Evolutionary conservation across 2,797 vertebrate species (phyloP).

Genomic region (Glyptemys insculpta): DNA sequence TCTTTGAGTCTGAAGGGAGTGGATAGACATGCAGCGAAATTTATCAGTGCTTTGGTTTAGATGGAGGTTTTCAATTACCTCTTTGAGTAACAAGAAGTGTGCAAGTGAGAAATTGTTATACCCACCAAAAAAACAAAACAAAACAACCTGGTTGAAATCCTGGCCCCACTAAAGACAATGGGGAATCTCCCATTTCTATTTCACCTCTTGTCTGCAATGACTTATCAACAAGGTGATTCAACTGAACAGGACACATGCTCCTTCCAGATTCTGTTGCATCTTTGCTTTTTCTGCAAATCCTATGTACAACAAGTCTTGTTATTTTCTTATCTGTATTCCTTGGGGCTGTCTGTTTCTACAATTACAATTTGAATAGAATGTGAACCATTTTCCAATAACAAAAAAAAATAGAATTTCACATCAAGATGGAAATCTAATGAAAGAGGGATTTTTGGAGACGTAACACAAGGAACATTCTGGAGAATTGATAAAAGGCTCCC

Average conservation of each 20-base stretch:
- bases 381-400: constrained; percentile 11
- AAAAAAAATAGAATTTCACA: constrained; percentile 7
- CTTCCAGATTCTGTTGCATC: constrained; percentile 18
- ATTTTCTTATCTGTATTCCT: neutral
- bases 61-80: neutral
- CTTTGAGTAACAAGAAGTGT: neutral
- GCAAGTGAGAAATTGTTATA: neutral
- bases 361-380: neutral
- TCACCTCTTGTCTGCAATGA: neutral
- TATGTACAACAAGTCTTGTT: neutral
- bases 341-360: neutral
- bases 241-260: neutral
- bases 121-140: neutral
- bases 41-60: neutral
- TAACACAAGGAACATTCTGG: neutral
- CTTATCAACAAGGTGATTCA: neutral
- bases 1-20: constrained; percentile 31
- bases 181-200: neutral
- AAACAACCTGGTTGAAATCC: neutral
- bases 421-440: neutral
- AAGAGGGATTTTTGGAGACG: neutral
- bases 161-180: neutral
- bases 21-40: constrained; percentile 25
- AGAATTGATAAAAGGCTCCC: neutral
- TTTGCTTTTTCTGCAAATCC: constrained; percentile 6